A percentile compares a stretch with the other conserved stretches of the same genome.
phyloP scores from a whole-genome alignment of 2,888 invertebrate genomes.

The Cyclophora albipunctata region DNA sequence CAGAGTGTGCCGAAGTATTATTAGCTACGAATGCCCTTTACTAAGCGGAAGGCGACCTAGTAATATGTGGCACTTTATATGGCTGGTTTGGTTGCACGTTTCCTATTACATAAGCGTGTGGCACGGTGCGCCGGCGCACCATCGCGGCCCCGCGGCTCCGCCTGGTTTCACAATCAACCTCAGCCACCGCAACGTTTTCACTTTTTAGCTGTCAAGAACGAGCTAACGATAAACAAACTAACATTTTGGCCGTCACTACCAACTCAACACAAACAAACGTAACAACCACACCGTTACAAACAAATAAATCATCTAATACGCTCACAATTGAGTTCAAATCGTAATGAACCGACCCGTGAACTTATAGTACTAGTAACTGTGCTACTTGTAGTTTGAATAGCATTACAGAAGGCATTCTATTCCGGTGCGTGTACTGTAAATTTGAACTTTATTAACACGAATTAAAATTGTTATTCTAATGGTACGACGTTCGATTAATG shows the following conservation, averaged over 20 bases:
- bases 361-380: conserved; percentile 37
- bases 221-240: conserved; percentile 73
- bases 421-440: conserved; percentile 12
- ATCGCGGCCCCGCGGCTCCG: conserved; percentile 46
- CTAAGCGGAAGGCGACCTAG: conserved; percentile 18
- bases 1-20: neutral
- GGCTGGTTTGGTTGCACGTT: conserved; percentile 35
- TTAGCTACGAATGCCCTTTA: conserved; percentile 12
- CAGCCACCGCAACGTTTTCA: conserved; percentile 70
- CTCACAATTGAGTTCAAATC: conserved; percentile 44
- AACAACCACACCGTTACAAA: conserved; percentile 28
- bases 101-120: conserved; percentile 50
- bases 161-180: conserved; percentile 64
- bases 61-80: conserved; percentile 21
- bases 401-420: conserved; percentile 49
- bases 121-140: conserved; percentile 31
- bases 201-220: conserved; percentile 76
- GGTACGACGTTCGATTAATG: conserved; percentile 29
- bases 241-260: conserved; percentile 70
- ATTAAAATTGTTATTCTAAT: conserved; percentile 37
- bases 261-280: conserved; percentile 33
- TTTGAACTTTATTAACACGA: conserved; percentile 44
- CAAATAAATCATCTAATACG: conserved; percentile 34
- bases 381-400: conserved; percentile 38
- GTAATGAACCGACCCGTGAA: conserved; percentile 27